These are phyloP conservation scores for Platycercus adscitus DNA, from an alignment of 2,113 vertebrate species.

Conservation along the genomic window DNA sequence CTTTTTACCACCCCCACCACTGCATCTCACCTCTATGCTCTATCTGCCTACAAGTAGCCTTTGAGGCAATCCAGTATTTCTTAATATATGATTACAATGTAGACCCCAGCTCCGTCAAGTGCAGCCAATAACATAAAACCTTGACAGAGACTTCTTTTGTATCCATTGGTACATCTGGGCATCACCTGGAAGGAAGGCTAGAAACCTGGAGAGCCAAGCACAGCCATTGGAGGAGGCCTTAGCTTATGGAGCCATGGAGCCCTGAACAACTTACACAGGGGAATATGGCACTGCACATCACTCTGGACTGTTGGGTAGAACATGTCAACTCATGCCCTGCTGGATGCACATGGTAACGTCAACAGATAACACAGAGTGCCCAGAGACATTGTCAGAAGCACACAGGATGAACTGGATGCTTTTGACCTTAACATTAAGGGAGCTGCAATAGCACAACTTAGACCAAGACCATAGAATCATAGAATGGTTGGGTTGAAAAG, in stretches of 20 bases:
- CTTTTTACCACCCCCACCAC: neutral
- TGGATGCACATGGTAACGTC: neutral
- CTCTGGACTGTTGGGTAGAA: too few relatives aligned
- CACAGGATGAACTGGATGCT: neutral
- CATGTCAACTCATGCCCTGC: neutral
- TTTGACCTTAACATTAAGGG: neutral
- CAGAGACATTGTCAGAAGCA: neutral
- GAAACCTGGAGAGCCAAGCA: neutral
- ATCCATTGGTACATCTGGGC: neutral
- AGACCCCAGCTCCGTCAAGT: neutral
- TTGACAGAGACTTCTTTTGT: neutral
- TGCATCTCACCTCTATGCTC: neutral
- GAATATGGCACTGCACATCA: neutral
- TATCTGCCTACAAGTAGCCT: neutral
- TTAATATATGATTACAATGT: neutral
- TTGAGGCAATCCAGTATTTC: neutral
- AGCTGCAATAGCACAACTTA: too few relatives aligned
- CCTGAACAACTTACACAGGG: neutral
- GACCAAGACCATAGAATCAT: neutral
- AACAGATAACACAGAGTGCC: neutral
- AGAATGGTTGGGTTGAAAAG: neutral
- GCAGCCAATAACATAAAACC: neutral
- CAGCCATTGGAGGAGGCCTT: neutral
- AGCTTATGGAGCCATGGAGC: fast-evolving
- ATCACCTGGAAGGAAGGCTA: neutral